Base-by-base conservation (phyloP, 2,113 vertebrate species). In the Phrynosoma blainvillii region DNA sequence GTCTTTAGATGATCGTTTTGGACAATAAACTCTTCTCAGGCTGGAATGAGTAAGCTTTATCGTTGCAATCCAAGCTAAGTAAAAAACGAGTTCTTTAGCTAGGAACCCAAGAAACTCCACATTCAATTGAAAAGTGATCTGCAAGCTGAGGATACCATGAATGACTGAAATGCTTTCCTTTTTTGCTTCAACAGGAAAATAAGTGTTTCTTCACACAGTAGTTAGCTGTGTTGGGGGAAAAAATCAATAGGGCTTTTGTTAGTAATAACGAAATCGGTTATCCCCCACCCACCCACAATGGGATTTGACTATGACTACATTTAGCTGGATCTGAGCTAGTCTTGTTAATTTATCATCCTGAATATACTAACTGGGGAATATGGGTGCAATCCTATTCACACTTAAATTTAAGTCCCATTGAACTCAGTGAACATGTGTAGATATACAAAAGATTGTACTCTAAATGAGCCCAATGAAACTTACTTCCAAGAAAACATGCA, bases 51-150 rank as follows among this genome's bases (percentile, higher is more conserved):
- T 91, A 96, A 95, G 89, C 83, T 92, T 94, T 91, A 88, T 95
- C 93, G 93, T 94, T 95, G 93, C 95, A 94, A 95, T 94, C 92
- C 93, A 93, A 93, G 87, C 93, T 87, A 12, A 16, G 94, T 90
- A 70, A 91, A 94, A 93, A 91, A 93, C 86, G 91, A 90, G 90
- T 89, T 94, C 88, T 89, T 92, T 91, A 95, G 91, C 84, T 92
- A 94, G 89, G 59, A 62, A 62, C 13, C 13, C 59, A 62, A 62
- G 59, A 14, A 62, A 62, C 59, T 93, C 78, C 80, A 93, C 11
- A 56, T 87, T 87, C 2, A 70, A 90, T 81, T 71, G 88, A 81
- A 92, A 88, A 91, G 85, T 14, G 21, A 88, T 86, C 18, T 78
- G 66, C 66, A 91, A 90, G 82, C 56, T 87, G 84, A 65, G 85